Base-by-base conservation (phyloP, 2,888 invertebrate genomes). In the Julus scanicus region DNA sequence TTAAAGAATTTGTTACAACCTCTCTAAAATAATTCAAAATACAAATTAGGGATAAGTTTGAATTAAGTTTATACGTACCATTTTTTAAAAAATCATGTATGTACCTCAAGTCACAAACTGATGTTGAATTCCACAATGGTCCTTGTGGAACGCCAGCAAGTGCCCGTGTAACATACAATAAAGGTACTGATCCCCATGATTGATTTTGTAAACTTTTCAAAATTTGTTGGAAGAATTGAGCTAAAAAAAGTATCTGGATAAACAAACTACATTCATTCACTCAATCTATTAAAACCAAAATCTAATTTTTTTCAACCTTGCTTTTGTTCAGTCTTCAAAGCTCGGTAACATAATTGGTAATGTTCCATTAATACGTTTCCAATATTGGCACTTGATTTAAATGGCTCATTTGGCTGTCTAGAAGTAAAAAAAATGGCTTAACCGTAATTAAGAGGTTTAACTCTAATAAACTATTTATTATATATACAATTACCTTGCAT, bases 131-230 rank as follows among this genome's bases (percentile, higher is more conserved):
- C 88, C 88, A 88, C 29, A 85, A 80, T n/a, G 13, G 44, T 44
- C 37, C 40, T 49, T 37, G 71, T 20, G 88, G 86, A 11, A 88
- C 20, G 44, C 17, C n/a, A 13, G 48, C 8, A 40, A 88, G 44
- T 13, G 80, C 85, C 15, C 80, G 17, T 40, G 53, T 40, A 13
- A 88, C 17, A 39, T 88, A 71, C 40, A 88, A 4, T 49, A 88
- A 39, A 37, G 88, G 86, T 17, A 88, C 88, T 39, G 86, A 39
- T n/a, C 88, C 80, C 88, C 88, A 88, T n/a, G 57, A 53, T 53
- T 49, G 86, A 49, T 49, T 29, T 39, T 53, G 5, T 13, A 86
- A n/a, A 15, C 29, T 49, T 57, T 57, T 49, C 20, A 86, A 86
- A 48, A 86, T 20, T 11, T 86, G 20, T 57, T 57, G 49, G 53